A percentile compares a stretch with the other conserved stretches of the same genome.
Conservation (phyloP, 2,797 vertebrate genomes). For the Labeo calbasu region DNA sequence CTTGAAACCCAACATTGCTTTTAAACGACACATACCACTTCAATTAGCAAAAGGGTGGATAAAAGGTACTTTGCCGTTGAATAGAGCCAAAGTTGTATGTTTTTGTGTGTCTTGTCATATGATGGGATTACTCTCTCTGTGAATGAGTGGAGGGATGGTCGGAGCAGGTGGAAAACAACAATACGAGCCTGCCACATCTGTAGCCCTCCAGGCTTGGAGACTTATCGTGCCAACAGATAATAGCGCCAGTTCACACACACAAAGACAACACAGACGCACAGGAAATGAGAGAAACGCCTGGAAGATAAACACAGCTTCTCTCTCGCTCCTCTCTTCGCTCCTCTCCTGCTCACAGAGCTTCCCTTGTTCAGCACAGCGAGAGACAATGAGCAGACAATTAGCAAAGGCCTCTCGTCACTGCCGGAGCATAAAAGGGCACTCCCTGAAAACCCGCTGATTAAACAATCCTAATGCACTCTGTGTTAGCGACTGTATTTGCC, state of each 20-base stretch:
- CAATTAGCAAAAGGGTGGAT: conserved; percentile 51
- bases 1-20: conserved; percentile 44
- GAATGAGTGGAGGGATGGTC: conserved; percentile 45
- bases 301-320: conserved; percentile 59
- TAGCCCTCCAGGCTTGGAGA: conserved; percentile 45
- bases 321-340: conserved; percentile 29
- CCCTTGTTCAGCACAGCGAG: conserved; percentile 26
- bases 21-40: conserved; percentile 45
- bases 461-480: conserved; percentile 56
- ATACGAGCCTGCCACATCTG: conserved; percentile 37
- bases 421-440: conserved; percentile 33
- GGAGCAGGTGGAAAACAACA: conserved; percentile 53
- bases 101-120: conserved; percentile 43
- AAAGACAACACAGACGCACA: conserved; percentile 42
- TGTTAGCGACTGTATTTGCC: conserved; percentile 41
- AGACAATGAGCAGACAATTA: conserved; percentile 57
- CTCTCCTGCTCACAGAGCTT: conserved; percentile 32
- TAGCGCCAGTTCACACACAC: conserved; percentile 39
- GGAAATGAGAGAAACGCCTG: conserved; percentile 47
- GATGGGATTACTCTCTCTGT: conserved; percentile 49
- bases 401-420: conserved; percentile 39
- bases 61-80: conserved; percentile 37
- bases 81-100: conserved; percentile 40
- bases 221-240: conserved; percentile 57
- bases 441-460: conserved; percentile 47